Conservation (phyloP, 1,140 invertebrate species). For the Drosophila eugracilis region DNA sequence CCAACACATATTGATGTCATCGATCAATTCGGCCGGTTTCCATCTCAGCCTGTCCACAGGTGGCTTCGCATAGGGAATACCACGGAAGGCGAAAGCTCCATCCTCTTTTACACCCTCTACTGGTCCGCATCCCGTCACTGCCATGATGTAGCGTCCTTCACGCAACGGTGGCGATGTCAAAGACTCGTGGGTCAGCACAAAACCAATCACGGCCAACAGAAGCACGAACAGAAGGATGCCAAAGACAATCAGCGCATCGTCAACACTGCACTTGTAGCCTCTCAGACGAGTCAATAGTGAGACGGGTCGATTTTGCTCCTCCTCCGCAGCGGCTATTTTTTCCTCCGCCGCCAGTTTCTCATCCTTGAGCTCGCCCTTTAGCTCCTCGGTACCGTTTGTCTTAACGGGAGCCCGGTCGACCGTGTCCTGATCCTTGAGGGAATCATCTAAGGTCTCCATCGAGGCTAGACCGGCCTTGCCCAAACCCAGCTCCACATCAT, state of each 20-base stretch:
- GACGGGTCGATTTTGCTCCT: slow-evolving; percentile 74
- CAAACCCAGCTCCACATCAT: slow-evolving; percentile 85
- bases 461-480: slow-evolving; percentile 89
- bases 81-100: slow-evolving; percentile 91
- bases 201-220: slow-evolving; percentile 88
- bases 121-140: slow-evolving; percentile 91
- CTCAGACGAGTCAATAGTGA: slow-evolving; percentile 67
- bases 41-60: slow-evolving; percentile 90
- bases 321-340: slow-evolving; percentile 74
- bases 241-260: slow-evolving; percentile 86
- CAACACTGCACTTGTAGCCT: slow-evolving; percentile 83
- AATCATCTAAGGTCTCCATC: slow-evolving; percentile 90
- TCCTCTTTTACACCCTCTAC: slow-evolving; percentile 92
- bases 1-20: slow-evolving; percentile 91
- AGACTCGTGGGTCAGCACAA: slow-evolving; percentile 86
- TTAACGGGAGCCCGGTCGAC: slow-evolving; percentile 85
- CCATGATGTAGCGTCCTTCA: slow-evolving; percentile 89
- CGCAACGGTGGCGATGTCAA: slow-evolving; percentile 86
- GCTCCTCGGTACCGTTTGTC: slow-evolving; percentile 87
- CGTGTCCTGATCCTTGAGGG: slow-evolving; percentile 85
- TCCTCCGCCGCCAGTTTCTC: slow-evolving; percentile 63
- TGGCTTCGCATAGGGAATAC: slow-evolving; percentile 94
- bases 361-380: slow-evolving; percentile 86
- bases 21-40: slow-evolving; percentile 88
- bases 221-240: slow-evolving; percentile 87